Percentiles rank a stretch among this genome's conserved stretches.
Conservation (phyloP, 2,888 invertebrate genomes). For the Acanthosoma haemorrhoidale region DNA sequence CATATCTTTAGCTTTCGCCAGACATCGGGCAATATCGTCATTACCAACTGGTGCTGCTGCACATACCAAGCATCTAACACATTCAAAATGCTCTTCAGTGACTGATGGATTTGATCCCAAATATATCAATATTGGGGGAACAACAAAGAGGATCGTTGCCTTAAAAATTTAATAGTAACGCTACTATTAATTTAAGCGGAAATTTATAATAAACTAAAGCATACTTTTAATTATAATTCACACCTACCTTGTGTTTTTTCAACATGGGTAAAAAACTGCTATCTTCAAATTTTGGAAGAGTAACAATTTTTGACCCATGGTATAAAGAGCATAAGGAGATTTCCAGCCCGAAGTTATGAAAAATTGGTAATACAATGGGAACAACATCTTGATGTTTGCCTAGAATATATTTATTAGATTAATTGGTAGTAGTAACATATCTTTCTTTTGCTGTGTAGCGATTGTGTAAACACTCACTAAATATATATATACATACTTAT, state of each 20-base stretch:
- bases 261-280: slow-evolving; percentile 60
- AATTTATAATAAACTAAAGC: background rate
- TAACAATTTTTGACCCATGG: slow-evolving; percentile 59
- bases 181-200: background rate
- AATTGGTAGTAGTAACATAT: no score
- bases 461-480: no score
- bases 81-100: slow-evolving; percentile 31
- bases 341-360: slow-evolving; percentile 73
- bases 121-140: slow-evolving; percentile 33
- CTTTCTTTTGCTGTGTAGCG: no score
- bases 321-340: slow-evolving; percentile 58
- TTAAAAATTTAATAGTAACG: background rate
- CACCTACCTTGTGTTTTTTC: slow-evolving; percentile 53
- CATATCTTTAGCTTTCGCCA: background rate
- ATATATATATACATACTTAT: no score
- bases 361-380: slow-evolving; percentile 68
- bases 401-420: no score
- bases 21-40: slow-evolving; percentile 25
- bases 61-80: slow-evolving; percentile 22
- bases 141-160: slow-evolving; percentile 3
- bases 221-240: background rate
- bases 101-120: slow-evolving; percentile 27
- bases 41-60: slow-evolving; percentile 35
- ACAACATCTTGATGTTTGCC: slow-evolving; percentile 53
- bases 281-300: slow-evolving; percentile 70